These are phyloP conservation scores for Neelides folsomi DNA, from an alignment of 2,888 invertebrate species.

Conservation along the genomic window DNA sequence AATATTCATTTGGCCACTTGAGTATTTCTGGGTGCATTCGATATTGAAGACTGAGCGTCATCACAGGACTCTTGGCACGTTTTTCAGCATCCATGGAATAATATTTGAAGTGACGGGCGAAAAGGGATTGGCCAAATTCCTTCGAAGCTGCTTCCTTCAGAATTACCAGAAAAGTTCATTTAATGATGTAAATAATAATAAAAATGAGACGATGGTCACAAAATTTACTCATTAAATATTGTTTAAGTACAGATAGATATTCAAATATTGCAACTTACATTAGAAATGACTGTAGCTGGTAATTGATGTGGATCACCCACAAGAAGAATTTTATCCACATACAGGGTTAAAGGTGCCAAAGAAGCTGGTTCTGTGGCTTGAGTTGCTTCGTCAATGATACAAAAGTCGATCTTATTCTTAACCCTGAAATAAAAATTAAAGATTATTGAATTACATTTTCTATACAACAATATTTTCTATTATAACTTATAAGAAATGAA, in stretches of 20 bases:
- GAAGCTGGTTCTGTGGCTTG: slow-evolving; percentile 73
- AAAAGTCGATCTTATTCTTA: slow-evolving; percentile 37
- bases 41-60: slow-evolving; percentile 57
- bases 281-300: slow-evolving; percentile 63
- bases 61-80: slow-evolving; percentile 40
- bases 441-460: no score
- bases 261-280: slow-evolving; percentile 40
- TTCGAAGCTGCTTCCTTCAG: slow-evolving; percentile 54
- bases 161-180: slow-evolving; percentile 23
- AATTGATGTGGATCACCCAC: slow-evolving; percentile 80
- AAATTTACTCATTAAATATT: no score
- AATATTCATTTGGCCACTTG: slow-evolving; percentile 59
- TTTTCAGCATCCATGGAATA: slow-evolving; percentile 41
- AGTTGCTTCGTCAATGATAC: slow-evolving; percentile 77
- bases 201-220: no score
- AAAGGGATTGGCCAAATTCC: slow-evolving; percentile 61
- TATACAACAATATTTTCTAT: no score
- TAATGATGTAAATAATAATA: no score
- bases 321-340: slow-evolving; percentile 58
- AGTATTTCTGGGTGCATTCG: slow-evolving; percentile 74
- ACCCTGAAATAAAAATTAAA: slow-evolving; percentile 4
- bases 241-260: not conserved
- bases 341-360: slow-evolving; percentile 62
- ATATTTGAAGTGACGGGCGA: slow-evolving; percentile 52
- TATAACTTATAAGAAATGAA: no score